phyloP scores from a whole-genome alignment of 2,113 vertebrate genomes.

The Psittacula cyanocephala region DNA sequence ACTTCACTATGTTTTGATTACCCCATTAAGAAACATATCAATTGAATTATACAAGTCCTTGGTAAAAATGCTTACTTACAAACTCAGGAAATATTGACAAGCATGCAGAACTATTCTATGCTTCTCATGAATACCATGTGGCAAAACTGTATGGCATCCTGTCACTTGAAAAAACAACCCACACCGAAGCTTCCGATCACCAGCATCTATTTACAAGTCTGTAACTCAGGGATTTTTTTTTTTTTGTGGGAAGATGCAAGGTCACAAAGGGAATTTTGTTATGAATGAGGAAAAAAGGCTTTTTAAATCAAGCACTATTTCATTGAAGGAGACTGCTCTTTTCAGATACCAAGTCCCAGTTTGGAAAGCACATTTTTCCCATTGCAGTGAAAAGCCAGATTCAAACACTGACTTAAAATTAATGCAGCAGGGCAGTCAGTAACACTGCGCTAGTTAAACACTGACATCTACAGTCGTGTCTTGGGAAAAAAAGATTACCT shows the following conservation, averaged over 20 bases:
- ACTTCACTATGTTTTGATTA: background rate
- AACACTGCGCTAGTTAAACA: conserved; percentile 69
- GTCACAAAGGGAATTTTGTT: background rate
- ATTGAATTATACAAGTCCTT: background rate
- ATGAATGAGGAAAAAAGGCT: background rate
- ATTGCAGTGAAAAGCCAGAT: conserved; percentile 55
- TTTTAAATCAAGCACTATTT: conserved; percentile 20
- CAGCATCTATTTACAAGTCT: background rate
- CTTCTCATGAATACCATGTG: background rate
- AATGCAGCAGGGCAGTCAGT: background rate
- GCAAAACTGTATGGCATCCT: background rate
- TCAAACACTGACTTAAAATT: conserved; percentile 30
- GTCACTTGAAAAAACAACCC: background rate
- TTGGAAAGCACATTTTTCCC: conserved; percentile 54
- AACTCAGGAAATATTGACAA: background rate
- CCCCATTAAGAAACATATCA: background rate
- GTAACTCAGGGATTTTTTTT: background rate
- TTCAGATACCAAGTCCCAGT: conserved; percentile 45
- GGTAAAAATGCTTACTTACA: background rate
- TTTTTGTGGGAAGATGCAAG: background rate
- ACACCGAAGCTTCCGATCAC: background rate
- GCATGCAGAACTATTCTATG: background rate
- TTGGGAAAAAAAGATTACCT: background rate
- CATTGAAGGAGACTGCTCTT: conserved; percentile 31
- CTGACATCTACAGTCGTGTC: conserved; percentile 78